Evolutionary conservation across 2,888 invertebrate species (phyloP), one percentile per base, ranked within the genome.

Genomic region (Stegana nigrithorax): DNA sequence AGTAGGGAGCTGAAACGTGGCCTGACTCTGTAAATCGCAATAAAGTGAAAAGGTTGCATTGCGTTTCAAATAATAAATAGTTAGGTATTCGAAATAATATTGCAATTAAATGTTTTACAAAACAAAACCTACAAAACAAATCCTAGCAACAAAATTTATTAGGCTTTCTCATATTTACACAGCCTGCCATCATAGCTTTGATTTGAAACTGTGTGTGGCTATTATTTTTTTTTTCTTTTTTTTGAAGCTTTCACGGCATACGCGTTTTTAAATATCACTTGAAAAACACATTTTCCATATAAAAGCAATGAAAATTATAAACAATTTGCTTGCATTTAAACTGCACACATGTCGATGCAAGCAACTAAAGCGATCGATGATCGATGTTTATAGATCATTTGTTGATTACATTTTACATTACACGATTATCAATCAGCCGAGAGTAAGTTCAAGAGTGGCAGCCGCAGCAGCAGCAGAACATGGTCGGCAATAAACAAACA

Each of bases 341-440:
- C 29, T 29, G 32, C 32, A 32, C 8, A 12, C 32, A 32, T 32
- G 32, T 32, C 32, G n/a, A 17, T 2, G 2, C 10, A n/a, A 14
- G 42, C n/a, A n/a, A n/a, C n/a, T n/a, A 6, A 6, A 42, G 42
- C 8, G 12, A 6, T 14, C n/a, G n/a, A 14, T 14, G 25, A 25
- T 4, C 21, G 25, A 47, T 47, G 47, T 47, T 47, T 47, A 47
- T 47, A 23, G 21, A 47, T 47, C 47, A 47, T 21, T 47, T 47
- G 21, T 25, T 47, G 47, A 47, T 47, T 47, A n/a, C 1, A 47
- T 25, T 47, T 47, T 47, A 25, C 47, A n/a, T n/a, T n/a, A n/a
- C 12, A 47, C 17, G 21, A 47, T 2, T n/a, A 47, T 47, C 25
- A 47, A 47, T 47, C 47, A 47, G n/a, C n/a, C n/a, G n/a, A n/a